Evolutionary conservation across 2,888 invertebrate species (phyloP), one percentile per base, ranked within the genome.

Genomic region (Clanis bilineata): DNA sequence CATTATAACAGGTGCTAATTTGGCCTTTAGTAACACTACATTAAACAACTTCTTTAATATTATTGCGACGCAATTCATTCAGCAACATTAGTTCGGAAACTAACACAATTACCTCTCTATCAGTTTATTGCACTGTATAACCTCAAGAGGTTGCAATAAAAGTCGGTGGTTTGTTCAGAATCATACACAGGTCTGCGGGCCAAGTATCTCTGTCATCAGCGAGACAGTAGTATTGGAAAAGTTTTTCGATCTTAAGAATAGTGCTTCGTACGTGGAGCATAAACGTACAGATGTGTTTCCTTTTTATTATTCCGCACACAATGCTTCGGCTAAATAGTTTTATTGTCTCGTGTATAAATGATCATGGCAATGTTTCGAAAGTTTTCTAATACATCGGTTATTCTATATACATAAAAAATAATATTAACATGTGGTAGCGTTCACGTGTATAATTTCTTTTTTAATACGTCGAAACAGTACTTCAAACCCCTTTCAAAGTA

Each of bases 231-330:
- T 88, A 90, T 90, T 90, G 88, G 89, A 89, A 90, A 90, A 90
- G 77, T 90, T 90, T 90, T 87, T 86, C 87, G 86, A 88, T 88
- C 86, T 82, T 77, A 78, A 83, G 83, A 86, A 85, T 85, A 85
- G 88, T 86, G 82, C 77, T 73, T 69, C 67, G 73, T 85, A 86
- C 86, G 88, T 88, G 85, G 75, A 79, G 83, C 86, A 85, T 86
- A 88, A 88, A 82, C 74, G 81, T 81, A 74, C 85, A 84, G 82
- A 82, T 83, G 84, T 77, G 78, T 70, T 71, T 74, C 65, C 71
- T 18, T 77, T 79, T 85, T 85, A 80, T 82, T 87, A 88, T 88
- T 85, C 85, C 68, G 68, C 74, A 80, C 82, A 82, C 86, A 84
- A 80, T 77, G 76, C 78, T 79, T 75, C 74, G 72, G 77, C 77